Base-by-base conservation (phyloP, 2,888 invertebrate species). In the Agrochola lota region DNA sequence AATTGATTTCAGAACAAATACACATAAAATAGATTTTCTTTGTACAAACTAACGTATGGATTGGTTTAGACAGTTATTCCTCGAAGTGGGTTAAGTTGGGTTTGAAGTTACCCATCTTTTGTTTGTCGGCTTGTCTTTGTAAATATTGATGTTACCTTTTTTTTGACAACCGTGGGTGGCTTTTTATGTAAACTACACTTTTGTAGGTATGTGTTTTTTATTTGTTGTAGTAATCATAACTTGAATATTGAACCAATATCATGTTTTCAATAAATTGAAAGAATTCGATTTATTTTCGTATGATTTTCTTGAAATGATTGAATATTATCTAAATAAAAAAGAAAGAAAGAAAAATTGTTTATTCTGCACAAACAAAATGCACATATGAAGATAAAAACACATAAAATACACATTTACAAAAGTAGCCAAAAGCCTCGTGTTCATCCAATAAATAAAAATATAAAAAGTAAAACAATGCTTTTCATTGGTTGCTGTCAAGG, bases 11-110 rank as follows among this genome's bases (percentile, higher is more conserved):
- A 52, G 43, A 63, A 35, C 52, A 72, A 84, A 69, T 73, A 77
- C 57, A 85, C 74, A 86, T 74, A 80, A 88, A 87, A 89, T 88
- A 83, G 86, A 85, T 84, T 90, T 86, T 84, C 87, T 88, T 89
- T 88, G 87, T 89, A 78, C 80, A 70, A 83, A 78, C 74, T 78
- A 80, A 79, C 79, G 78, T 70, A 84, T 69, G 78, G 77, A 89
- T 89, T 88, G 85, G 76, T 79, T 77, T n/a, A 70, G 87, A 85
- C 87, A 74, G 77, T 81, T 84, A 80, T 62, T 57, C 74, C 35
- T 69, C 83, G 79, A 87, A 81, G 63, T 82, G 74, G 80, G 75
- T 85, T 69, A 35, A 30, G 63, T 78, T 80, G 68, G 75, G 46
- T 85, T 83, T 78, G 72, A 74, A 74, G 77, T 78, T 66, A 57